Base-by-base conservation (phyloP, 2,888 invertebrate genomes). In the Thecocarcelia acutangulata region DNA sequence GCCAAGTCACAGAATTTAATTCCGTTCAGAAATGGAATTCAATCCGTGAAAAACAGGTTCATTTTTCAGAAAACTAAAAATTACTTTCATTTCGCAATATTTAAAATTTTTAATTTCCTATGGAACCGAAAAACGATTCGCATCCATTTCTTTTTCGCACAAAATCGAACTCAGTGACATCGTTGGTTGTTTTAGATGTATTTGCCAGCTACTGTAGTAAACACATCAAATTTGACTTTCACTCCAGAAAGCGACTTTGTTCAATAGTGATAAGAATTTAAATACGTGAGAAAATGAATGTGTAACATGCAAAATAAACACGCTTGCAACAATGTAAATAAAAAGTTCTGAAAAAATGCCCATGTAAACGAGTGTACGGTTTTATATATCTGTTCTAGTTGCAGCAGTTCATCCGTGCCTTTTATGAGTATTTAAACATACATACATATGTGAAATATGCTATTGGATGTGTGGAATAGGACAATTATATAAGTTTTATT, bases 231-330 rank as follows among this genome's bases (percentile, higher is more conserved):
- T 17, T 64, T 59, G 21, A 19, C 21, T 33, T 64, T 64, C 44
- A 37, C 42, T 48, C 8, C n/a, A 5, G 12, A 72, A 54, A 64
- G 33, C 64, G 33, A 72, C 50, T 64, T 33, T 21, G 72, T 70
- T 72, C 72, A 72, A 78, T 59, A 72, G 58, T n/a, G 50, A 72
- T 69, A 54, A 69, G 69, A 33, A 24, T 69, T 61, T 17, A 15
- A 61, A 59, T 72, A 58, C 64, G 64, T 72, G 70, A 50, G 42
- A 64, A 70, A 40, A 50, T 70, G 21, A 58, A 68, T 59, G 50
- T 77, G 48, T 58, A 63, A 48, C 77, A 59, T 24, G 33, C 44
- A 24, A 48, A 37, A 40, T 28, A 50, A 28, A 63, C 15, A 42
- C 17, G 12, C 21, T 44, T 11, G 24, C 40, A 61, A 52, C n/a